These are phyloP conservation scores for Danionella dracula DNA, from an alignment of 2,797 vertebrate species.

Conservation along the genomic window DNA sequence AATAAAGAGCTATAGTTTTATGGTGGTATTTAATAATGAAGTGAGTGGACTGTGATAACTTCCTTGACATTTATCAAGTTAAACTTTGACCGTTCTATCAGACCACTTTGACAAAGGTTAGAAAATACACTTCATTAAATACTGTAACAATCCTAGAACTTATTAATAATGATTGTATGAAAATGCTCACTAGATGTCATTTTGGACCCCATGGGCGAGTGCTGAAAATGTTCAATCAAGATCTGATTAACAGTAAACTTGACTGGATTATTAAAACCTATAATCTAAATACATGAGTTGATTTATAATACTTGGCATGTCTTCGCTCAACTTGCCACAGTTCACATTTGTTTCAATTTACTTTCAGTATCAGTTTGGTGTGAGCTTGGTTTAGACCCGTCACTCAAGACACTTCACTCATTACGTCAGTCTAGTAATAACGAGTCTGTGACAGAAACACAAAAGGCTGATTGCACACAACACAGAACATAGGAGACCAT, in stretches of 20 bases:
- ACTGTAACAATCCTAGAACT: background rate
- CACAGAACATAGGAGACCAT: too few relatives aligned
- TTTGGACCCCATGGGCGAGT: background rate
- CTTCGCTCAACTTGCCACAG: background rate
- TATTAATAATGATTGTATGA: too few relatives aligned
- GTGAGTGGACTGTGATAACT: slow-evolving; percentile 1
- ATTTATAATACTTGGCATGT: background rate
- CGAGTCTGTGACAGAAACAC: too few relatives aligned
- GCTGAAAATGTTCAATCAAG: background rate
- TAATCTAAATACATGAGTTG: background rate
- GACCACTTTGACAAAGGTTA: too few relatives aligned
- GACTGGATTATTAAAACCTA: background rate
- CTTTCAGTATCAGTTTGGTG: too few relatives aligned
- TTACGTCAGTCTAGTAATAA: too few relatives aligned
- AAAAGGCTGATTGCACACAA: too few relatives aligned
- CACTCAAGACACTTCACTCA: too few relatives aligned
- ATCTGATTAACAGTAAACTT: background rate
- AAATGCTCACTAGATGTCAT: too few relatives aligned
- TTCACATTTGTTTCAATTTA: too few relatives aligned
- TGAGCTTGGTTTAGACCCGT: too few relatives aligned
- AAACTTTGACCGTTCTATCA: too few relatives aligned
- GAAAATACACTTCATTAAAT: slow-evolving; percentile 4
- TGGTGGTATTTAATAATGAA: slow-evolving; percentile 21
- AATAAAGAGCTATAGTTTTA: background rate
- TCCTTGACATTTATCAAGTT: background rate